phyloP scores from a whole-genome alignment of 2,113 vertebrate genomes.

The Charina bottae region DNA sequence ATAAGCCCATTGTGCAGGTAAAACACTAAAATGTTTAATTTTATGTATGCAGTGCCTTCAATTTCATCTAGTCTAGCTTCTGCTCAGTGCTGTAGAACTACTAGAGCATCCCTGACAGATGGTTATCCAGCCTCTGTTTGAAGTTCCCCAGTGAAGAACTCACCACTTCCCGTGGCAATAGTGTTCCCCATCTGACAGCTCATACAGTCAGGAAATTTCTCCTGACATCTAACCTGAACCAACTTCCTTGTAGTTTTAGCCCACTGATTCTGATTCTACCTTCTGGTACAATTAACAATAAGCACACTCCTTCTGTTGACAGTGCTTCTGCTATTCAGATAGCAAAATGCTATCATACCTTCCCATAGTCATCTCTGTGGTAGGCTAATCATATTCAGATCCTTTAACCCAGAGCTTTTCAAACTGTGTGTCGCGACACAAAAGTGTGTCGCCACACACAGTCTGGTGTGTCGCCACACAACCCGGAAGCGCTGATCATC shows the following conservation, averaged over 20 bases:
- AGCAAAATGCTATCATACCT: too few relatives aligned
- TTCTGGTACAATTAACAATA: neutral
- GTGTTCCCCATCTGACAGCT: neutral
- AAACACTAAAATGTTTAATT: neutral
- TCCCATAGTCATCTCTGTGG: neutral
- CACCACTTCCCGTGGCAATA: neutral
- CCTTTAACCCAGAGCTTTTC: too few relatives aligned
- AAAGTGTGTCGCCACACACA: too few relatives aligned
- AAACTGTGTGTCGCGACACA: too few relatives aligned
- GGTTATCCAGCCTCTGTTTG: neutral
- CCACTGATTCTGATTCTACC: neutral
- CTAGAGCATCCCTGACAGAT: neutral
- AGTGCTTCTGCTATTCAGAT: neutral
- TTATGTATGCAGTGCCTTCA: neutral
- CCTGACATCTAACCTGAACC: neutral
- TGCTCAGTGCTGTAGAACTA: neutral
- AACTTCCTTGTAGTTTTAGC: neutral
- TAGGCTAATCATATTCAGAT: neutral
- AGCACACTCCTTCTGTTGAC: neutral
- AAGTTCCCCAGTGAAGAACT: neutral
- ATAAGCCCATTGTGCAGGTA: constrained; percentile 54
- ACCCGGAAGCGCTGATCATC: too few relatives aligned
- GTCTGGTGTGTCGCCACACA: too few relatives aligned
- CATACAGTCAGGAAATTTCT: neutral
- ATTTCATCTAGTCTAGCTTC: neutral